Percentiles rank a stretch among this genome's conserved stretches.
Evolutionary conservation across 2,113 vertebrate species (phyloP).

Genomic region (Ellobius talpinus): DNA sequence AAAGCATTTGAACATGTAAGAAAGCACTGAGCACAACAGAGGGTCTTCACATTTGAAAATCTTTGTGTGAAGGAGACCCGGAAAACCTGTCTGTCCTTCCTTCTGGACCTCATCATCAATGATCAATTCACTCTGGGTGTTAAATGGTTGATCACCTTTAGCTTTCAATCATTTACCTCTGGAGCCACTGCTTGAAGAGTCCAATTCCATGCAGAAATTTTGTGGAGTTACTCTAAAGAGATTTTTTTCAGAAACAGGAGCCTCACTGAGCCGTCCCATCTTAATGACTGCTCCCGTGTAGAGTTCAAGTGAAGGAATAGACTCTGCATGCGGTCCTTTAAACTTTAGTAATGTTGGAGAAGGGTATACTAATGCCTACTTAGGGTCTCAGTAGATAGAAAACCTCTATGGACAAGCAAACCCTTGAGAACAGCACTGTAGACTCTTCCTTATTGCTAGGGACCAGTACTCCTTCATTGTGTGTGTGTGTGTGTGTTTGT

Average conservation of each 20-base stretch:
- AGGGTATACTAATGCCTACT: not conserved
- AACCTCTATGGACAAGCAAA: not conserved
- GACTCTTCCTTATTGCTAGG: not conserved
- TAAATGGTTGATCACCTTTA: not conserved
- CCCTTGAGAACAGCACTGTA: not conserved
- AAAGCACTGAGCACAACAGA: not conserved
- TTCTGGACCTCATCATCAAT: not conserved
- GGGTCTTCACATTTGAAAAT: not conserved
- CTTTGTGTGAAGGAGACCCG: not conserved
- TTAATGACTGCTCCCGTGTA: conserved; percentile 38
- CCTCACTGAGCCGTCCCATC: not conserved
- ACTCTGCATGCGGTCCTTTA: not conserved
- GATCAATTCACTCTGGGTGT: not conserved
- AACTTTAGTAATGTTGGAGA: not conserved
- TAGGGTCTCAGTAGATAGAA: not conserved
- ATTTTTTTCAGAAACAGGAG: not conserved
- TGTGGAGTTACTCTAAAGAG: not conserved
- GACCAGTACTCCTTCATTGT: not conserved
- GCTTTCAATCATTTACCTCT: not conserved
- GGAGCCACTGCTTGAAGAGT: not conserved
- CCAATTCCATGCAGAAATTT: not conserved
- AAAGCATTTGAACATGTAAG: not conserved
- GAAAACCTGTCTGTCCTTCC: not conserved
- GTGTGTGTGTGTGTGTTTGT: not conserved
- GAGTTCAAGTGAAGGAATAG: not conserved